phyloP scores from a whole-genome alignment of 2,113 vertebrate genomes.

The Antigone vipio region DNA sequence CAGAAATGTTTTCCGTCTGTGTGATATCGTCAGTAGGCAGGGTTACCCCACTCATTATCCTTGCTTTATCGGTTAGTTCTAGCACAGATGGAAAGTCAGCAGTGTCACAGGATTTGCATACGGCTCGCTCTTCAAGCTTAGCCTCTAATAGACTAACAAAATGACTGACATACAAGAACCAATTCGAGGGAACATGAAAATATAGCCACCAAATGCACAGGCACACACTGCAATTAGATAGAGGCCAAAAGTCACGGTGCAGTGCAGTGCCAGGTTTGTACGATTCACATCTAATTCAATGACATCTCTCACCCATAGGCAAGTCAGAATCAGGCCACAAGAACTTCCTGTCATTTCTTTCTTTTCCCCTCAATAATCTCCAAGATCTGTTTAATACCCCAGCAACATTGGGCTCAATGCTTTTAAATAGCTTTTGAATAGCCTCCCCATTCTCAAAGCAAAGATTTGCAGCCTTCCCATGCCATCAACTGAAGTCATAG shows the following conservation, averaged over 20 bases:
- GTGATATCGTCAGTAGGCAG: background rate
- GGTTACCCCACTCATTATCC: background rate
- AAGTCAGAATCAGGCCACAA: background rate
- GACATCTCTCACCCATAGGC: background rate
- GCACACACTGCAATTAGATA: background rate
- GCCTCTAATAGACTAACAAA: background rate
- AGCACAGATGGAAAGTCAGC: background rate
- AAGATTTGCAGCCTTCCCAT: background rate
- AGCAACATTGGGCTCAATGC: background rate
- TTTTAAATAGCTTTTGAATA: background rate
- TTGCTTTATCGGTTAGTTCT: background rate
- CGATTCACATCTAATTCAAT: background rate
- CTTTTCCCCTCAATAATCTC: background rate
- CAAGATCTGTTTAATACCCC: background rate
- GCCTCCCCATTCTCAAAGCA: background rate
- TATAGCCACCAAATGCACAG: background rate
- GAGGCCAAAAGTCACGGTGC: background rate
- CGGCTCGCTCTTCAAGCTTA: background rate
- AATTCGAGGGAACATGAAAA: background rate
- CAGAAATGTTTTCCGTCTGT: background rate
- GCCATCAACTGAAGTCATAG: background rate
- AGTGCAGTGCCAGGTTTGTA: background rate
- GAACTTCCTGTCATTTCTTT: background rate
- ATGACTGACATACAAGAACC: background rate
- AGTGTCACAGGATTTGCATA: constrained; percentile 12